These are phyloP conservation scores for Silvanus unidentatus DNA, from an alignment of 2,888 invertebrate genomes.

Conservation along the genomic window DNA sequence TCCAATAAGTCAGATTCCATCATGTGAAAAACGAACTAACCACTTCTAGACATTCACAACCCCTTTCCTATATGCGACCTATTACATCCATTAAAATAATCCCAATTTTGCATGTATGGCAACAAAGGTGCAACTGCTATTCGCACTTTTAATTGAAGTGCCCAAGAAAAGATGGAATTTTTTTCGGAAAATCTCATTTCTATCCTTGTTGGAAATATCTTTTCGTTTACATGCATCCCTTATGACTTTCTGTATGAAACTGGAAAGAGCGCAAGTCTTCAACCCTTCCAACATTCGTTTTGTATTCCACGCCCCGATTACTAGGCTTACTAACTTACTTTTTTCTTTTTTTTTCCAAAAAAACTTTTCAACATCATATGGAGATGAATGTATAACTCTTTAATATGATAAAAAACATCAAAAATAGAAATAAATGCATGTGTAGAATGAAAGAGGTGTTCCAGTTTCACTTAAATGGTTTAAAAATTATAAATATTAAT, in stretches of 20 bases:
- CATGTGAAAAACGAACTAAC: slow-evolving; percentile 18
- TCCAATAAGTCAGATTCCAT: slow-evolving; percentile 43
- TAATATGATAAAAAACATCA: slow-evolving; percentile 15
- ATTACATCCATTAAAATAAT: no score
- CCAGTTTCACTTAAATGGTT: no score
- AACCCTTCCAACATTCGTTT: slow-evolving; percentile 34
- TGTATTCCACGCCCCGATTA: slow-evolving; percentile 40
- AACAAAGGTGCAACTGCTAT: no score
- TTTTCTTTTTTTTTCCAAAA: slow-evolving; percentile 32
- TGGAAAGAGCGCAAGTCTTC: slow-evolving; percentile 32
- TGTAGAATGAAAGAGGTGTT: not conserved
- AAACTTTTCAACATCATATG: slow-evolving; percentile 32
- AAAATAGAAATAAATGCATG: no score
- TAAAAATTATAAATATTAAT: no score
- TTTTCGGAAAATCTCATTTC: no score
- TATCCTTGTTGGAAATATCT: no score
- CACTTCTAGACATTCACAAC: not conserved
- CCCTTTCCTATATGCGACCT: no score
- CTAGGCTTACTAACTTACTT: slow-evolving; percentile 44
- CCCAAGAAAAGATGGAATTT: no score
- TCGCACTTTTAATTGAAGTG: no score
- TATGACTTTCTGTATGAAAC: slow-evolving; percentile 17
- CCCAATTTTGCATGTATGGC: no score
- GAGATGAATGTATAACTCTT: slow-evolving; percentile 20
- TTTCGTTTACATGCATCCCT: slow-evolving; percentile 10